Conservation (phyloP, 2,113 vertebrate genomes). For the Pycnonotus jocosus region DNA sequence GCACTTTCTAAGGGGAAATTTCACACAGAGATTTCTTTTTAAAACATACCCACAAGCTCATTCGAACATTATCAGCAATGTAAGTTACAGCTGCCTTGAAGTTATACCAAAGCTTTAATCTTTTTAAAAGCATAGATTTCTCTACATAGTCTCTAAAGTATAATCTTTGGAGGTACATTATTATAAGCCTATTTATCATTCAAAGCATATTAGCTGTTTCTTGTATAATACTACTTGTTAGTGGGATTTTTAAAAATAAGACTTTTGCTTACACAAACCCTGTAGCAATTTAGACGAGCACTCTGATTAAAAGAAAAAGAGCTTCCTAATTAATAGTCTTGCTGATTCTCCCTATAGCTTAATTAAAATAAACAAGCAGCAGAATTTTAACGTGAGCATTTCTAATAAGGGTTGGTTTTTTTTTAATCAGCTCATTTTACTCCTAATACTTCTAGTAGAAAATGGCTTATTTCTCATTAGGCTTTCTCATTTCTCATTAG, state of each 20-base stretch:
- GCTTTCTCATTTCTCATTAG: neutral
- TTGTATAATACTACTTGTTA: neutral
- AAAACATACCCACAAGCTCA: neutral
- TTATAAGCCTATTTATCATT: conserved; percentile 23
- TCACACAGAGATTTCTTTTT: neutral
- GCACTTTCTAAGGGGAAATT: neutral
- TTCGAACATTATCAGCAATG: neutral
- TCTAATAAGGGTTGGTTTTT: neutral
- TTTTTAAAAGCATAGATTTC: neutral
- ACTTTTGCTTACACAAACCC: neutral
- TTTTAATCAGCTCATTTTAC: conserved; percentile 15
- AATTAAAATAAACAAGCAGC: conserved; percentile 33
- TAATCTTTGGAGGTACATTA: neutral
- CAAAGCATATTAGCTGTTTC: neutral
- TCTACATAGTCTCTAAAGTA: neutral
- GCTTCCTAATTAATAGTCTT: conserved; percentile 8
- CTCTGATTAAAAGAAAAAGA: neutral
- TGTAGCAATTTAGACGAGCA: neutral
- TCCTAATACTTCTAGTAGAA: neutral
- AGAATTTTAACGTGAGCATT: conserved; percentile 12
- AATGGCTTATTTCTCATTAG: neutral
- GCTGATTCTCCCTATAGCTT: neutral
- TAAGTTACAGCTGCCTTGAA: neutral
- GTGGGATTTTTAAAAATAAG: neutral
- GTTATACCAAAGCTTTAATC: neutral